A percentile compares a stretch with the other conserved stretches of the same genome.
phyloP scores from a whole-genome alignment of 2,113 vertebrate species.

The Bungarus multicinctus region DNA sequence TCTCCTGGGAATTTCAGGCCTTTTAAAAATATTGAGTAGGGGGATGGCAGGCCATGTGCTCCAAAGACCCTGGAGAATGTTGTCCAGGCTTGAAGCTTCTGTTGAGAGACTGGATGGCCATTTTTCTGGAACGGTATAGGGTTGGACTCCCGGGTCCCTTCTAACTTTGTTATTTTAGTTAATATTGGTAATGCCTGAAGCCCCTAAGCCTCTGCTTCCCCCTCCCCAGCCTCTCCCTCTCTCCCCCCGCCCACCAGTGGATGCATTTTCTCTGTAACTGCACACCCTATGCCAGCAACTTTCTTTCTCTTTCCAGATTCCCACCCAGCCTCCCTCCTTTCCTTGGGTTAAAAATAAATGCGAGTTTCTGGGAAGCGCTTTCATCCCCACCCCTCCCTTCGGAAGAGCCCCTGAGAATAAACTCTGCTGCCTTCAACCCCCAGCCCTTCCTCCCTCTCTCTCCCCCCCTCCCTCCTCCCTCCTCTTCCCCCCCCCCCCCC shows the following conservation, averaged over 20 bases:
- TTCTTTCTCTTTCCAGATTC: slow-evolving; percentile 45
- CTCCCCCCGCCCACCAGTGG: not conserved
- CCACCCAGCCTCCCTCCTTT: slow-evolving; percentile 54
- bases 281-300: slow-evolving; percentile 1
- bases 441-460: slow-evolving; percentile 58
- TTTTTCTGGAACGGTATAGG: no score
- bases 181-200: not conserved
- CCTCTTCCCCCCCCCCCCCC: slow-evolving; percentile 16
- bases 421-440: slow-evolving; percentile 42
- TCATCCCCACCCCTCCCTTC: slow-evolving; percentile 67
- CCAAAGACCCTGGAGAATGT: not conserved
- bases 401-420: slow-evolving; percentile 61
- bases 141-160: not conserved
- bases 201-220: not conserved
- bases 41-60: not conserved
- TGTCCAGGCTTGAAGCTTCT: not conserved
- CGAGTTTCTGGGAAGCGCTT: slow-evolving; percentile 58
- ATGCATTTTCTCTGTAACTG: not conserved
- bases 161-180: not conserved
- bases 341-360: slow-evolving; percentile 10
- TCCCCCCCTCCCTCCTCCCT: not conserved
- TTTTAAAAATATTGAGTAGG: not conserved
- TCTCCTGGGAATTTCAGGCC: not conserved
- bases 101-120: no score
- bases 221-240: not conserved